These are phyloP conservation scores for Excalfactoria chinensis DNA, from an alignment of 2,113 vertebrate species.

Conservation along the genomic window DNA sequence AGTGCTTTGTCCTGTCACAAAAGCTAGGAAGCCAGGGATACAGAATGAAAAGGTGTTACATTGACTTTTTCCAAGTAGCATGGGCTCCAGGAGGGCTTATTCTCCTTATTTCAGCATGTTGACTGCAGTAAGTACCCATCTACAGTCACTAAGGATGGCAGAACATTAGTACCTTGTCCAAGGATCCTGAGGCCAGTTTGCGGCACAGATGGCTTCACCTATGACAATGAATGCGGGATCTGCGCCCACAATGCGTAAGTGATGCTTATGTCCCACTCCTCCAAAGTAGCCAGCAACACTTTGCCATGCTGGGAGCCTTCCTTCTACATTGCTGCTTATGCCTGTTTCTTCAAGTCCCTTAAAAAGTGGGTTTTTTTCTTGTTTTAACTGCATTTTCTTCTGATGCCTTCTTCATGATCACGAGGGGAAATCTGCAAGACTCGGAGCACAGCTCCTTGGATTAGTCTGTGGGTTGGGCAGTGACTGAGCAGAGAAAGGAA, in stretches of 20 bases:
- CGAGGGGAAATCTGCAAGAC: not conserved
- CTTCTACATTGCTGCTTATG: not conserved
- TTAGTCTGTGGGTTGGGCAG: not conserved
- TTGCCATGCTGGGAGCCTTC: not conserved
- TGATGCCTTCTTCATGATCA: not conserved
- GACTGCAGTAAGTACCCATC: constrained; percentile 7
- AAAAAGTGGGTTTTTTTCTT: not conserved
- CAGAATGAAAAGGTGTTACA: not conserved
- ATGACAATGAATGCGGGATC: constrained; percentile 49
- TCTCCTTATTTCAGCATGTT: constrained; percentile 27
- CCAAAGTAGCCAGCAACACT: not conserved
- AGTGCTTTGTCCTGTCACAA: not conserved
- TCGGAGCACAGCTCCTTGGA: not conserved
- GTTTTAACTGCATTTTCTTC: not conserved
- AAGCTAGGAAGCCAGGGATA: not conserved
- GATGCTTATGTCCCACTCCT: fast-evolving
- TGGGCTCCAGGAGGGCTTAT: not conserved
- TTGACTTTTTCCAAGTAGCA: not conserved
- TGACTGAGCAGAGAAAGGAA: not conserved
- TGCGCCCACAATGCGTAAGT: constrained; percentile 57
- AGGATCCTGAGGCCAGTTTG: constrained; percentile 23
- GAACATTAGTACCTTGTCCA: not conserved
- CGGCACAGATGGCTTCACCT: constrained; percentile 41
- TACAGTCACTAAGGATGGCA: not conserved
- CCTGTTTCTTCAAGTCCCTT: not conserved